These are phyloP conservation scores for Eucidaris tribuloides DNA, from an alignment of 35 echinoderm and acorn worm species.

Conservation along the genomic window DNA sequence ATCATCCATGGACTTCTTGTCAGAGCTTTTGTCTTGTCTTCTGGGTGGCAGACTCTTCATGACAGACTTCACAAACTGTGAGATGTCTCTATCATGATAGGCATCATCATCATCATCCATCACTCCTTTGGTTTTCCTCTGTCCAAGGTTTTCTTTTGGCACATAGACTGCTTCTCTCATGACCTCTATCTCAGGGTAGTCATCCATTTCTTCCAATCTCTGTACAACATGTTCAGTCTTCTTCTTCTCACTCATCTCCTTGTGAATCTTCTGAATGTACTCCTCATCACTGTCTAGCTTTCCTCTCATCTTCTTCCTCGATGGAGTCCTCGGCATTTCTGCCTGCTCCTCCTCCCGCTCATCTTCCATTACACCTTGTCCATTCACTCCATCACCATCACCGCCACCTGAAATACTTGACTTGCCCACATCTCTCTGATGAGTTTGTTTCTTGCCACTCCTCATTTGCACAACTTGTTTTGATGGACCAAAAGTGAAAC, in stretches of 20 bases:
- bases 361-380: no score
- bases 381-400: no score
- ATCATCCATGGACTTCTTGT: background rate
- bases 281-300: background rate
- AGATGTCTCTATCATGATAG: background rate
- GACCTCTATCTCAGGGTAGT: slow-evolving; percentile 19
- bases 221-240: background rate
- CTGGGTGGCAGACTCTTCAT: slow-evolving; percentile 1
- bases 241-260: slow-evolving; percentile 1
- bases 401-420: no score
- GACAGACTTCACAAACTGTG: background rate
- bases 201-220: background rate
- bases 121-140: no score
- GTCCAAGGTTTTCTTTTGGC: no score
- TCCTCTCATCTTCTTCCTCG: slow-evolving; percentile 10
- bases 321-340: background rate
- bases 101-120: no score
- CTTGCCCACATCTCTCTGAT: no score
- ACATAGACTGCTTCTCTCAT: background rate
- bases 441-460: no score
- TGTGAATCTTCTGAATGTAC: background rate
- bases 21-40: background rate
- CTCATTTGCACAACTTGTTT: no score
- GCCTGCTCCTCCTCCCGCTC: no score
- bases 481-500: slow-evolving; percentile 11